Evolutionary conservation across 2,113 vertebrate genomes (phyloP).

Genomic region (Cochlearius cochlearius): DNA sequence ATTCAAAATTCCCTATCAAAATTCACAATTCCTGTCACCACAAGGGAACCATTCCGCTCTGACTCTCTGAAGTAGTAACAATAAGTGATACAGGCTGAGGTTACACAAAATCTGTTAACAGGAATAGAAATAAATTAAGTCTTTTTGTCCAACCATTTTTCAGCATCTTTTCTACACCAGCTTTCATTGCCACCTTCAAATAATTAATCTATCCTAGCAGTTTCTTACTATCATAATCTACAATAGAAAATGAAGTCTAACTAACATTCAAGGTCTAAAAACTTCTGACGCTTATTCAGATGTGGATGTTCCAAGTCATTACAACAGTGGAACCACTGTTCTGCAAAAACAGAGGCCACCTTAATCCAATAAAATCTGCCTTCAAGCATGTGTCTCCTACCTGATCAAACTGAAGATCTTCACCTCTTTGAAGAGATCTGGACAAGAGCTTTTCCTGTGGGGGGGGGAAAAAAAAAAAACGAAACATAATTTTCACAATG

Average conservation of each 20-base stretch:
- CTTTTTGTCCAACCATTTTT: neutral
- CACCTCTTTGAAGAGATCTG: constrained; percentile 96
- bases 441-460: constrained; percentile 96
- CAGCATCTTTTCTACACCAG: neutral
- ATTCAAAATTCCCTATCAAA: neutral
- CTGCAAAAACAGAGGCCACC: neutral
- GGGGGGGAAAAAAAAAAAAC: neutral
- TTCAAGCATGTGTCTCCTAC: constrained; percentile 67
- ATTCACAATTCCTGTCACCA: neutral
- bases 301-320: neutral
- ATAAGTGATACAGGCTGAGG: neutral
- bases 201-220: neutral
- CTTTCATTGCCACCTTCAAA: neutral
- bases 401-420: constrained; percentile 99
- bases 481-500: neutral
- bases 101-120: neutral
- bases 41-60: neutral
- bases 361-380: neutral
- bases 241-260: neutral
- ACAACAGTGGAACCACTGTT: neutral
- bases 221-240: neutral
- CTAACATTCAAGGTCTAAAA: neutral
- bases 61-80: neutral
- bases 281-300: neutral
- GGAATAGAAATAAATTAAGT: neutral